phyloP scores from a whole-genome alignment of 1,140 invertebrate genomes.

The Cherax destructor region DNA sequence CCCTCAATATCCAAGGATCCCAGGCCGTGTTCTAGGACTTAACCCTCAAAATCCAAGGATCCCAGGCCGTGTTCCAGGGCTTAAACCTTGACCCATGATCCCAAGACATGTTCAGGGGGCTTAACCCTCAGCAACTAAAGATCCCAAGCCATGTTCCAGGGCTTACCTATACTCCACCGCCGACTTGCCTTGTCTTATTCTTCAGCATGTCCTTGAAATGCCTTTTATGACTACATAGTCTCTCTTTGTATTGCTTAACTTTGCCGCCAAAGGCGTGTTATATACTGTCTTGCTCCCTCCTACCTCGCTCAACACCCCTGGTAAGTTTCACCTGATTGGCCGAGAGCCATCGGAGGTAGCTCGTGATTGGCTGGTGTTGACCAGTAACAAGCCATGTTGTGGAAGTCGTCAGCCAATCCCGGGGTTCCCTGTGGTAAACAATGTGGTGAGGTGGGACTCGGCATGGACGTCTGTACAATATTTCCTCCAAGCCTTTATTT shows the following conservation, averaged over 20 bases:
- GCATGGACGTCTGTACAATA: conserved; percentile 39
- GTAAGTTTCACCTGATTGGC: not conserved
- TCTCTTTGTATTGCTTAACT: not conserved
- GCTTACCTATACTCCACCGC: not conserved
- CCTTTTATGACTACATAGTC: conserved; percentile 21
- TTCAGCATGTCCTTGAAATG: conserved; percentile 39
- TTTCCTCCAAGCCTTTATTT: conserved; percentile 24
- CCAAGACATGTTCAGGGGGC: not conserved
- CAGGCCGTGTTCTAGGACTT: not conserved
- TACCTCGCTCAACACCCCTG: conserved; percentile 21
- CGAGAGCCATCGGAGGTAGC: not conserved
- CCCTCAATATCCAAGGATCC: not conserved
- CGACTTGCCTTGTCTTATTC: conserved; percentile 41
- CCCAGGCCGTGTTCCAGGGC: not conserved
- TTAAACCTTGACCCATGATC: not conserved
- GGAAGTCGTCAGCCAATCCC: not conserved
- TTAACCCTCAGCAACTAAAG: not conserved
- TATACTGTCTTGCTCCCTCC: conserved; percentile 13
- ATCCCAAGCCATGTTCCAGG: not conserved
- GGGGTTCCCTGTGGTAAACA: not conserved
- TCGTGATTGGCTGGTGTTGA: not conserved
- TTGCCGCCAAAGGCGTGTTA: not conserved
- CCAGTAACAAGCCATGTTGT: not conserved
- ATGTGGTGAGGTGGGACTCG: conserved; percentile 13
- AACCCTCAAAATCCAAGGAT: not conserved